A percentile compares a stretch with the other conserved stretches of the same genome.
These are phyloP conservation scores for Germaria angustata DNA, from an alignment of 2,888 invertebrate species.

Conservation along the genomic window DNA sequence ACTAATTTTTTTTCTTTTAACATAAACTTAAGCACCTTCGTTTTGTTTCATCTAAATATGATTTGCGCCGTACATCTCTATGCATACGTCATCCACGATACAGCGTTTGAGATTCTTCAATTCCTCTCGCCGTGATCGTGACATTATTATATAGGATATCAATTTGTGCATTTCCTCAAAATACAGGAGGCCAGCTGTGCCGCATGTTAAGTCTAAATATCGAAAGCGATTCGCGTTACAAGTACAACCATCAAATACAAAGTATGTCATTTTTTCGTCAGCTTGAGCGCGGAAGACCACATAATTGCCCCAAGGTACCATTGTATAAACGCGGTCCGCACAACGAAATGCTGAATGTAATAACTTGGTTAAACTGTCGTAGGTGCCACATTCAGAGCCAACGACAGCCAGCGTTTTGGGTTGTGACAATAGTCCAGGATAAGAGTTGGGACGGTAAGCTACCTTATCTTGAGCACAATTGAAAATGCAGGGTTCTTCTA, in stretches of 20 bases:
- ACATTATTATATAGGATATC: constrained; percentile 63
- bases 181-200: constrained; percentile 72
- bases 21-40: no score
- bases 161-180: constrained; percentile 67
- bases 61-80: constrained; percentile 57
- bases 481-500: constrained; percentile 65
- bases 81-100: constrained; percentile 67
- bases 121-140: constrained; percentile 47
- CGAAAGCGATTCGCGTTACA: constrained; percentile 75
- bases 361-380: constrained; percentile 71
- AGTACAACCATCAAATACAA: constrained; percentile 77
- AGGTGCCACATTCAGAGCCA: constrained; percentile 72
- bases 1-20: no score
- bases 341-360: constrained; percentile 73
- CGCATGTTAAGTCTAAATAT: constrained; percentile 70
- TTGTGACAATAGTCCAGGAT: constrained; percentile 74
- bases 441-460: constrained; percentile 71
- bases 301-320: constrained; percentile 79
- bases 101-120: constrained; percentile 60
- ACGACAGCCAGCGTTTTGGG: constrained; percentile 73
- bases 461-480: constrained; percentile 62
- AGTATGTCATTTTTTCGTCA: constrained; percentile 71
- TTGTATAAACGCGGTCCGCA: constrained; percentile 75
- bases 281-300: constrained; percentile 73
- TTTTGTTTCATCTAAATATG: constrained; percentile 44